Base-by-base conservation (phyloP, 2,888 invertebrate species). In the Gerosis bhagava region DNA sequence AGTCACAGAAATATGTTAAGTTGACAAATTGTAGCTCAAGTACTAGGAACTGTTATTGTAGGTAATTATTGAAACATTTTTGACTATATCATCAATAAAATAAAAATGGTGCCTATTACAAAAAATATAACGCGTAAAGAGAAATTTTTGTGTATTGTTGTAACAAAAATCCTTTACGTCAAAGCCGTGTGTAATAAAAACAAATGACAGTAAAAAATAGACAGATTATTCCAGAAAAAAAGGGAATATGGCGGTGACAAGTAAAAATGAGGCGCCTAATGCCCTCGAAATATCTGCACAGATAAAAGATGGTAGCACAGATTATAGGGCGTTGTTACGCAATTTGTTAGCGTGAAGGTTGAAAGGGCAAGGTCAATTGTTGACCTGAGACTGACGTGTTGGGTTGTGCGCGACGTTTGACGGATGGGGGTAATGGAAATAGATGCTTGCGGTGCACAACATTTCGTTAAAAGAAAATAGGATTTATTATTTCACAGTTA, bases 291-390 rank as follows among this genome's bases (percentile, higher is more conserved):
- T 36, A 17, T 12, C 4, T 19, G 29, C 15, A 29, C 10, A 37
- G 36, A 44, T 34, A 35, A 26, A 43, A 45, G 24, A 45, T 45
- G 31, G 45, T 12, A 16, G 12, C 8, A 17, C n/a, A 25, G 36
- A 45, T 37, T 49, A 42, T 10, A 36, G 35, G 43, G 47, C 22
- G 19, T n/a, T n/a, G n/a, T 43, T 31, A 22, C 13, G 36, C 25
- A 36, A 43, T 52, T 40, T 52, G 22, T 36, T 24, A 34, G 45
- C 10, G 8, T 13, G 31, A 53, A 54, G 54, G 57, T 53, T 50
- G 31, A 26, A 51, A 42, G 56, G 54, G n/a, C 57, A 56, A 57
- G 59, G 59, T 57, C 51, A 26, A 6, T n/a, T 21, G 26, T 31
- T 36, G 44, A 15, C 22, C 22, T 21, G 29, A 28, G n/a, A n/a